Conservation (phyloP, 2,113 vertebrate species). For the Leptobrachium leishanense region DNA sequence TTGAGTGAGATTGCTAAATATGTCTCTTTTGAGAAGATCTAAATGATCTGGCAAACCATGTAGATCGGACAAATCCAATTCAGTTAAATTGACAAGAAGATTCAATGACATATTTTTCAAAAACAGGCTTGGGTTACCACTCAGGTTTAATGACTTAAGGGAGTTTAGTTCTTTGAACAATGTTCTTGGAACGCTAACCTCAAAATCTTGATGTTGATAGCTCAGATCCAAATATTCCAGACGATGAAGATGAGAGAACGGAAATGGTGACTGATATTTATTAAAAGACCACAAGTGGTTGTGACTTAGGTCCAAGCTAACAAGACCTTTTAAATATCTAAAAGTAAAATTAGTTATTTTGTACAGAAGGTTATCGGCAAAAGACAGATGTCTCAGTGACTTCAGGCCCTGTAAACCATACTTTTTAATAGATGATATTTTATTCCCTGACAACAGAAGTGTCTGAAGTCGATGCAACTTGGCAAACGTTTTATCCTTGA, state of each 20-base stretch:
- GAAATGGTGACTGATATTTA: constrained; percentile 29
- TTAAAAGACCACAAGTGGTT: constrained; percentile 39
- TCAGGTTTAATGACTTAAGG: constrained; percentile 39
- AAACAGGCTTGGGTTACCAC: constrained; percentile 39
- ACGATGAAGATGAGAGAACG: constrained; percentile 32
- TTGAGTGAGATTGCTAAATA: constrained; percentile 36
- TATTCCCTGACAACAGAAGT: constrained; percentile 47
- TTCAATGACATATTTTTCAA: constrained; percentile 38
- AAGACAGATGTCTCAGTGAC: constrained; percentile 34
- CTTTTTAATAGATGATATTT: constrained; percentile 37
- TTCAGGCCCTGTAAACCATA: constrained; percentile 14
- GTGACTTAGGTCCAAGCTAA: constrained; percentile 42
- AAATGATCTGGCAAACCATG: background rate
- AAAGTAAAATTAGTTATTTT: constrained; percentile 36
- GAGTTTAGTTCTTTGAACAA: constrained; percentile 44
- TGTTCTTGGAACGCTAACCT: constrained; percentile 21
- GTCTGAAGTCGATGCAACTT: constrained; percentile 15
- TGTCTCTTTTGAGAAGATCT: background rate
- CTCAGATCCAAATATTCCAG: constrained; percentile 43
- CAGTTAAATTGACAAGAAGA: constrained; percentile 23
- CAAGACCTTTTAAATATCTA: constrained; percentile 21
- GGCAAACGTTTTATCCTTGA: constrained; percentile 28
- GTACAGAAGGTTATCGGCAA: constrained; percentile 47
- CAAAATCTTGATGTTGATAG: constrained; percentile 24
- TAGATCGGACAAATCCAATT: constrained; percentile 46